A percentile compares a stretch with the other conserved stretches of the same genome.
phyloP scores from a whole-genome alignment of 1,140 invertebrate species.

The Hetaerina americana region DNA sequence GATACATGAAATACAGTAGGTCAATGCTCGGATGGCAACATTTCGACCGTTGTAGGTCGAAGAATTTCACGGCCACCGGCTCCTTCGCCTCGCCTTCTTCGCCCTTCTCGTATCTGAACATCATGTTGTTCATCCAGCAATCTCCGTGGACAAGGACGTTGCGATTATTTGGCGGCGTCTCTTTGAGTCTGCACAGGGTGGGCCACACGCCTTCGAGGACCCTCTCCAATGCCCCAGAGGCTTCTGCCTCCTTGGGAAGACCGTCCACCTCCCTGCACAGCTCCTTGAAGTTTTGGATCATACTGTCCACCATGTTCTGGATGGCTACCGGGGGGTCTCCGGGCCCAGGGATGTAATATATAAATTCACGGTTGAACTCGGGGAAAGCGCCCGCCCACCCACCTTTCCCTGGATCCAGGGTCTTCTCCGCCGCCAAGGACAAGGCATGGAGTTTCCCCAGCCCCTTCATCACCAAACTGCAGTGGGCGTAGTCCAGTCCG shows the following conservation, averaged over 20 bases:
- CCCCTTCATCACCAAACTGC: background rate
- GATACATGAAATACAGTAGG: background rate
- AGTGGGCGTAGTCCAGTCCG: background rate
- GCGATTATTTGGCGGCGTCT: background rate
- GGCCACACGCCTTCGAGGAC: background rate
- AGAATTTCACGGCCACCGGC: background rate
- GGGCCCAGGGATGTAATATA: background rate
- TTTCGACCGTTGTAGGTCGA: background rate
- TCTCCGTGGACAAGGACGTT: background rate
- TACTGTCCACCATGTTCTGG: background rate
- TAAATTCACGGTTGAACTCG: background rate
- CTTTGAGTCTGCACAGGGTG: background rate
- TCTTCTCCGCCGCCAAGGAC: background rate
- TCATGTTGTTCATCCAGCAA: background rate
- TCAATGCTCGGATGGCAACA: background rate
- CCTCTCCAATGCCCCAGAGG: background rate
- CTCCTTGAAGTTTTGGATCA: background rate
- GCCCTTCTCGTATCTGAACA: background rate
- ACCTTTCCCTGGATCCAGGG: background rate
- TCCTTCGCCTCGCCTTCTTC: background rate
- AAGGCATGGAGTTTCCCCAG: background rate
- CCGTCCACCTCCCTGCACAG: background rate
- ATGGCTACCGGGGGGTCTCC: background rate
- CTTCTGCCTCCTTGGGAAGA: background rate
- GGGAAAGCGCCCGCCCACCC: no score